These are phyloP conservation scores for Leptinotarsa rubiginosa DNA, from an alignment of 2,888 invertebrate species.

Conservation along the genomic window DNA sequence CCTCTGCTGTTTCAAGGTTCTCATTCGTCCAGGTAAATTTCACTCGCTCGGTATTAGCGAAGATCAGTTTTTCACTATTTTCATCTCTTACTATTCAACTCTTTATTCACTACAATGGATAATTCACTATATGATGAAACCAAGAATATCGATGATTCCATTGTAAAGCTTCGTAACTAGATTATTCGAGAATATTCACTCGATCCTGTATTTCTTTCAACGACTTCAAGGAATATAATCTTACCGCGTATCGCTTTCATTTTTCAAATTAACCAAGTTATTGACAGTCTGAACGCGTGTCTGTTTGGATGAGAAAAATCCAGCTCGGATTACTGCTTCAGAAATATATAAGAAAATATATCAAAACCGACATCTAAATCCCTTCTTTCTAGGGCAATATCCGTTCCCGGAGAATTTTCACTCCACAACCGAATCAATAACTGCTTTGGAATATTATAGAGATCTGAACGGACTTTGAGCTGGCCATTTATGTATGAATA, in stretches of 20 bases:
- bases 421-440: slow-evolving; percentile 25
- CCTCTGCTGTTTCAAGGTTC: too few relatives aligned
- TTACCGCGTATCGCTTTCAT: slow-evolving; percentile 5
- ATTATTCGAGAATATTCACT: background rate
- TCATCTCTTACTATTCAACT: too few relatives aligned
- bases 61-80: too few relatives aligned
- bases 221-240: background rate
- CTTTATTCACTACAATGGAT: too few relatives aligned
- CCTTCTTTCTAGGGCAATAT: slow-evolving; percentile 27
- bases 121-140: too few relatives aligned
- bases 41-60: too few relatives aligned
- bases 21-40: too few relatives aligned
- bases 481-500: background rate
- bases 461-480: slow-evolving; percentile 6
- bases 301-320: slow-evolving; percentile 21
- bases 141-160: too few relatives aligned
- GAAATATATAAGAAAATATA: slow-evolving; percentile 29
- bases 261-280: slow-evolving; percentile 27
- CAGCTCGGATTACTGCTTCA: slow-evolving; percentile 21
- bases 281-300: slow-evolving; percentile 26
- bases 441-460: slow-evolving; percentile 27
- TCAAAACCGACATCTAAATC: slow-evolving; percentile 28
- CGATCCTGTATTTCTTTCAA: background rate
- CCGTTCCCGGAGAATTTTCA: slow-evolving; percentile 28
- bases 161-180: background rate